Evolutionary conservation across 2,113 vertebrate species (phyloP), one percentile per base, ranked within the genome.

Genomic region (Hippotragus niger): DNA sequence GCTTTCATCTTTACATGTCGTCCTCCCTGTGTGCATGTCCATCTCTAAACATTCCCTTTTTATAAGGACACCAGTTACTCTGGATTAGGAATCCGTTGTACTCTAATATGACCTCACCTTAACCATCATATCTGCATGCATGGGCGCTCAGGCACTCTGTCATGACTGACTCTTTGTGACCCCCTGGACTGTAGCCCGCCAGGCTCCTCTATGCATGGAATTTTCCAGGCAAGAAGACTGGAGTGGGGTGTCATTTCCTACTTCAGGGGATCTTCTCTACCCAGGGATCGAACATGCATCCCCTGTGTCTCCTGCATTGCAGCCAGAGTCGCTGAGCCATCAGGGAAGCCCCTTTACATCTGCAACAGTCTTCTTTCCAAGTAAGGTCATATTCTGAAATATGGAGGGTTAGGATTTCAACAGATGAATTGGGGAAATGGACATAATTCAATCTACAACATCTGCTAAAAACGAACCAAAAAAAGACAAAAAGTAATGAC

Each of bases 221-320:
- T 27, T 43, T 74, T 43, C 36, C 71, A 43, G 21, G 21, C 21
- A 74, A 74, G 36, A 43, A 76, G 27, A 76, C 23, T 76, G 40
- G 36, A 43, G 23, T 27, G 12, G 36, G 40, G 5, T 76, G 40
- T 43, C 71, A 2, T 76, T 76, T 43, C 10, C 67, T 71, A 23
- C 19, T 12, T 23, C n/a, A 23, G 10, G 19, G 67, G 19, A 40
- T 40, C 67, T 40, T 40, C 67, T 19, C 19, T 36, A 23, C 67
- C 67, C 67, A 40, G n/a, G n/a, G 67, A 71, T 71, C 0, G 1
- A 71, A 71, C 67, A 36, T 1, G 0, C n/a, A 2, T 40, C 19
- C n/a, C 67, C 19, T 71, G 10, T 71, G 19, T 71, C 67, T 71
- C n/a, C 67, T 40, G 67, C 19, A 71, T 12, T 12, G 67, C 67